A percentile compares a stretch with the other conserved stretches of the same genome.
phyloP scores from a whole-genome alignment of 2,797 vertebrate genomes.

The Florisuga fusca region DNA sequence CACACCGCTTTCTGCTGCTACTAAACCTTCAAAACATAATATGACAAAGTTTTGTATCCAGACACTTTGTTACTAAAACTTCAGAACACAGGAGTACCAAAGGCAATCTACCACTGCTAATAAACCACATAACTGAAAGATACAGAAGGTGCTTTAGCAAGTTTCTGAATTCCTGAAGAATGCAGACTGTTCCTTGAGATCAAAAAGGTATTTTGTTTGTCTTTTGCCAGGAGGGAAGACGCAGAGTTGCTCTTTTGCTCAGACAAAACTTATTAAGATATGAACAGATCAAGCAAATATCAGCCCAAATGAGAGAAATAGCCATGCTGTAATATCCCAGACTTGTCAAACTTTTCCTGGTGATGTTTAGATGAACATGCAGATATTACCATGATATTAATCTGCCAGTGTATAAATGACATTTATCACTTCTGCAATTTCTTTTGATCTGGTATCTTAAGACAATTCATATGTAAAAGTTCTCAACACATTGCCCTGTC shows the following conservation, averaged over 20 bases:
- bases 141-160: background rate
- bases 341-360: conserved; percentile 1
- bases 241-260: conserved; percentile 25
- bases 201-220: conserved; percentile 24
- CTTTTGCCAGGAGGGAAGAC: conserved; percentile 31
- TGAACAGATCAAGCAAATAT: conserved; percentile 55
- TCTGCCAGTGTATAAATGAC: conserved; percentile 56
- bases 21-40: conserved; percentile 28
- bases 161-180: conserved; percentile 29
- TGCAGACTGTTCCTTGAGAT: background rate
- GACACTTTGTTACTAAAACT: background rate
- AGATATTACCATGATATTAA: conserved; percentile 24
- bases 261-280: conserved; percentile 21
- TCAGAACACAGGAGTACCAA: conserved; percentile 41
- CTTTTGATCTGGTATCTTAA: conserved; percentile 62
- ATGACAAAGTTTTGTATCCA: conserved; percentile 18
- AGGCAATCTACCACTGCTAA: background rate
- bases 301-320: conserved; percentile 67
- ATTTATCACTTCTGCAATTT: conserved; percentile 64
- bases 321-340: conserved; percentile 25
- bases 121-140: background rate
- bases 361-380: conserved; percentile 42
- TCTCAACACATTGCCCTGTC: conserved; percentile 57
- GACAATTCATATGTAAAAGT: conserved; percentile 36
- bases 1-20: background rate